Percentiles rank a stretch among this genome's conserved stretches.
Evolutionary conservation across 1,140 invertebrate species (phyloP).

Genomic region (Nasonia giraulti): DNA sequence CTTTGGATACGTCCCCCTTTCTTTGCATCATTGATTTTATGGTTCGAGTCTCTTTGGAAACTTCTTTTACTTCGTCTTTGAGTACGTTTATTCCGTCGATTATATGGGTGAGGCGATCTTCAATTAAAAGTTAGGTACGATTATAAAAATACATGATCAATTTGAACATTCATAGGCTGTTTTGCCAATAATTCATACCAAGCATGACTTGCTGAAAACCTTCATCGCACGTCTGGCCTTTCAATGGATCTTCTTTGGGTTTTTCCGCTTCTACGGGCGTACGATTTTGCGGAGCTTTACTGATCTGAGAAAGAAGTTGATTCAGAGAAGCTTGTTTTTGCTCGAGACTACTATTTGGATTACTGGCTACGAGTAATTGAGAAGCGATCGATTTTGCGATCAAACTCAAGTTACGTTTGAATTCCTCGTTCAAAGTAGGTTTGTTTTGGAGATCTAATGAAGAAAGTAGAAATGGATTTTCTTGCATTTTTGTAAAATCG

Average conservation of each 20-base stretch:
- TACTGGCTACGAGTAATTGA: neutral
- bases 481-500: no score
- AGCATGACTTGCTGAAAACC: neutral
- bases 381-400: neutral
- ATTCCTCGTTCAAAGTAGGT: neutral
- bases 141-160: neutral
- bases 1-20: neutral
- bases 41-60: neutral
- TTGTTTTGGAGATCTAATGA: neutral
- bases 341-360: neutral
- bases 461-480: neutral
- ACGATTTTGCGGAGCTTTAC: neutral
- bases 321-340: neutral
- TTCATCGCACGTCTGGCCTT: neutral
- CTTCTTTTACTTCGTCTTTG: neutral
- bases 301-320: neutral
- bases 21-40: neutral
- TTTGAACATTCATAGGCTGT: neutral
- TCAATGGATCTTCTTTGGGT: neutral
- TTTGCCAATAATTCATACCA: neutral
- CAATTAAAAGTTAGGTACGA: neutral
- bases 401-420: conserved; percentile 5
- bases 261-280: neutral
- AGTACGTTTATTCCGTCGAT: neutral
- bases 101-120: neutral